A percentile compares a stretch with the other conserved stretches of the same genome.
These are phyloP conservation scores for Pseudomyrmex concolor DNA, from an alignment of 1,140 invertebrate species.

Conservation along the genomic window DNA sequence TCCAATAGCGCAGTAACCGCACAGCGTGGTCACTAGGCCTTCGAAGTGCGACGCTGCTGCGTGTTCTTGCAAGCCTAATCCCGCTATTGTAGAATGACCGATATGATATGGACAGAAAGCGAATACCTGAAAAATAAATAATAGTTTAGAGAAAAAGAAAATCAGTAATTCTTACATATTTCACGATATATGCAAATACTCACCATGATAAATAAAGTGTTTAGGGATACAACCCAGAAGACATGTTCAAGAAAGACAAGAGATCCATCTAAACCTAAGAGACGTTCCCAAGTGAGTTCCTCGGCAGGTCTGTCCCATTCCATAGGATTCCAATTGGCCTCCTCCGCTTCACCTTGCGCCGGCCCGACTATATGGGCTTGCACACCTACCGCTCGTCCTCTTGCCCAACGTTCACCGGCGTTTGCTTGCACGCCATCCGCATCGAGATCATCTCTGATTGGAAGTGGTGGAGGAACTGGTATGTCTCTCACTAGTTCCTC, in stretches of 20 bases:
- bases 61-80: conserved; percentile 91
- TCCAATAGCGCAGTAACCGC: conserved; percentile 97
- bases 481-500: conserved; percentile 42
- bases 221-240: conserved; percentile 99
- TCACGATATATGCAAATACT: conserved; percentile 66
- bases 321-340: conserved; percentile 99
- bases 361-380: conserved; percentile 83
- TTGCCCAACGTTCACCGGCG: conserved; percentile 76
- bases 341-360: conserved; percentile 89
- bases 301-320: conserved; percentile 99
- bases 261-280: conserved; percentile 98
- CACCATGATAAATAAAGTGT: conserved; percentile 96
- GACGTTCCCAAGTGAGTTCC: conserved; percentile 98
- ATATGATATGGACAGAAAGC: conserved; percentile 99
- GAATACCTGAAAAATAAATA: conserved; percentile 86
- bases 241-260: conserved; percentile 99
- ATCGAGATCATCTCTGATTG: conserved; percentile 67
- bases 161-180: conserved; percentile 20
- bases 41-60: conserved; percentile 94
- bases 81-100: conserved; percentile 92
- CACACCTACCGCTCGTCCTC: conserved; percentile 1
- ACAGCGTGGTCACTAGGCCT: conserved; percentile 95
- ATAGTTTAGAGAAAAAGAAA: background rate
- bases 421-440: conserved; percentile 69
- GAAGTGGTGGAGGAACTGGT: conserved; percentile 49